Evolutionary conservation across 2,888 invertebrate species (phyloP), one percentile per base, ranked within the genome.

Genomic region (Diogma glabrata): DNA sequence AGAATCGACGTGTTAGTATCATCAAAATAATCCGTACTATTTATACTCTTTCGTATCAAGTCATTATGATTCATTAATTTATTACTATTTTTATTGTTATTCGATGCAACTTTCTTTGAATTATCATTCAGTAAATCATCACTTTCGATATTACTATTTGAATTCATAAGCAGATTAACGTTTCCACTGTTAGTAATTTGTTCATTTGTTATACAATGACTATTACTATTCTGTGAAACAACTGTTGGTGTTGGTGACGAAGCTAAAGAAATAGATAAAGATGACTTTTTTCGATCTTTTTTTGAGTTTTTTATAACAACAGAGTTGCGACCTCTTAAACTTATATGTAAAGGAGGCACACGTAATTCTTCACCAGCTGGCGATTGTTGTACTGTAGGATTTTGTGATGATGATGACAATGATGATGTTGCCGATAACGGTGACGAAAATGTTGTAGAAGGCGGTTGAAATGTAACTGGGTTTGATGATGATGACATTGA

Each of bases 271-370:
- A n/a, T n/a, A n/a, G n/a, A n/a, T n/a, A n/a, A n/a, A 10, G 48
- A 30, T 20, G 72, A 67, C 60, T 78, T 78, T 61, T 77, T 78
- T 59, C 81, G 74, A 53, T 79, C 76, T 58, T 83, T 83, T 59
- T 84, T 84, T 48, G 84, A 83, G 63, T 83, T 81, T 62, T 82
- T 86, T 59, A 88, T 88, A 47, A 91, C 87, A 36, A 87, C 87
- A 1, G 87, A 87, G 65, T 88, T 89, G 52, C 88, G 77, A 2
- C 88, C 88, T 53, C 90, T 75, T 38, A 92, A 71, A 52, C 89
- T 89, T 60, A 92, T 91, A 66, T 91, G 91, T 54, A 91, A 72
- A 2, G 91, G 92, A 8, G 92, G 91, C 46, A 92, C 92, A 51
- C 89, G 75, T 7, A 85, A 81, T 60, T 88, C 88, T 55, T 86